These are phyloP conservation scores for Callithrix jacchus DNA, from an alignment of 2,113 vertebrate genomes.

Conservation along the genomic window DNA sequence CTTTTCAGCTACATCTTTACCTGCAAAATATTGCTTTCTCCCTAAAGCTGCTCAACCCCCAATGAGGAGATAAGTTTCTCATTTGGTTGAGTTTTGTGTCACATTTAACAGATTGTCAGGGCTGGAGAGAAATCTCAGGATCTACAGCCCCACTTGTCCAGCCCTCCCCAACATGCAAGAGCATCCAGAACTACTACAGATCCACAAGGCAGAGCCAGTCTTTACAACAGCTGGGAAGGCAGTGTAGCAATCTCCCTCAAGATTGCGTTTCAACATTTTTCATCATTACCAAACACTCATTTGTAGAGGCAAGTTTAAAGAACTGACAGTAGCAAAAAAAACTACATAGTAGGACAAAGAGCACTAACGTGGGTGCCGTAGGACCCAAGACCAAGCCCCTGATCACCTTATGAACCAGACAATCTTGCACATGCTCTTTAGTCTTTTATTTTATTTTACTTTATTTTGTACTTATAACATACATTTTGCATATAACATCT, in stretches of 20 bases:
- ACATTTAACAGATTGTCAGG: neutral
- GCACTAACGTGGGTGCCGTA: neutral
- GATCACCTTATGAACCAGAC: constrained; percentile 4
- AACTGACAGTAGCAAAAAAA: neutral
- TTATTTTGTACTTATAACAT: constrained; percentile 15
- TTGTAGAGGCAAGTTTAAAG: neutral
- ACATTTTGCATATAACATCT: neutral
- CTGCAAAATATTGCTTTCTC: neutral
- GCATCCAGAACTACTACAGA: neutral
- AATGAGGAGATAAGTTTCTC: neutral
- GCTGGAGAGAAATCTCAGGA: neutral
- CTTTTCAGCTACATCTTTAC: neutral
- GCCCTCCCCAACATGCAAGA: neutral
- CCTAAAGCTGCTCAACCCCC: neutral
- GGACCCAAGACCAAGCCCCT: constrained; percentile 17
- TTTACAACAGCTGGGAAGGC: neutral
- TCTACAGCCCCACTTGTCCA: neutral
- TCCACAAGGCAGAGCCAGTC: neutral
- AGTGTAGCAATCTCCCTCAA: neutral
- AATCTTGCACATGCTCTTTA: neutral
- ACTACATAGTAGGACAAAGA: neutral
- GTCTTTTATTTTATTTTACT: neutral
- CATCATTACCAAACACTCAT: neutral
- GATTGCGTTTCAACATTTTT: constrained; percentile 7
- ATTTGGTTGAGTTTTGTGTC: neutral